These are phyloP conservation scores for Aporophyla lueneburgensis DNA, from an alignment of 2,888 invertebrate genomes.

Conservation along the genomic window DNA sequence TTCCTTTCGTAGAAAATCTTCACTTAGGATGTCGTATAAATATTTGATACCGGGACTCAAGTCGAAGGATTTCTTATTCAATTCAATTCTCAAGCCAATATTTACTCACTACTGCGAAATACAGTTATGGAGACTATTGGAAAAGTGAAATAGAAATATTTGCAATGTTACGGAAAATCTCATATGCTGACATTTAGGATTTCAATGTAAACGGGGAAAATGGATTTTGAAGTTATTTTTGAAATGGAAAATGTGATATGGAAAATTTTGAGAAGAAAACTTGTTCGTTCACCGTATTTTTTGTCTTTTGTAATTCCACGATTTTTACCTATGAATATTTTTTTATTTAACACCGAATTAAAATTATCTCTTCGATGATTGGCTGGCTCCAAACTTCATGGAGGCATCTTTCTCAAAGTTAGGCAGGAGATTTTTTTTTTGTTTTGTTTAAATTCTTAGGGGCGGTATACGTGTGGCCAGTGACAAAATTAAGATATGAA, in stretches of 20 bases:
- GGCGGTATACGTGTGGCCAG: background rate
- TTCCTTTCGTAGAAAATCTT: background rate
- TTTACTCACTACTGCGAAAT: conserved; percentile 46
- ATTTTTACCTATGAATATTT: background rate
- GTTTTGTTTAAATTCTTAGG: background rate
- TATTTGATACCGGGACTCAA: conserved; percentile 26
- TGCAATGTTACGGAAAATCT: conserved; percentile 29
- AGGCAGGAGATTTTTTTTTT: background rate
- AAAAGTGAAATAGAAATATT: conserved; percentile 25
- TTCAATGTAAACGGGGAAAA: conserved; percentile 24
- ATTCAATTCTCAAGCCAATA: conserved; percentile 41
- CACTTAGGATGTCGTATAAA: conserved; percentile 24
- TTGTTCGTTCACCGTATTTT: background rate
- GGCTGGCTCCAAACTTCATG: background rate
- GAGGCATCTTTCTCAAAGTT: background rate
- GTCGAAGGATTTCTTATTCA: conserved; percentile 37
- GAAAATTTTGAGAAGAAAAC: background rate
- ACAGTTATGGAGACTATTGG: conserved; percentile 33
- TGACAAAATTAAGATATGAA: background rate
- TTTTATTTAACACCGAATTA: background rate
- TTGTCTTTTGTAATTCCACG: background rate
- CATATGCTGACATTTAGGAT: conserved; percentile 7
- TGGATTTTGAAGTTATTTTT: conserved; percentile 6
- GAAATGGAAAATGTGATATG: conserved; percentile 6
- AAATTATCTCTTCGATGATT: background rate